Conservation (phyloP, 2,888 invertebrate species). For the Gortyna flavago region DNA sequence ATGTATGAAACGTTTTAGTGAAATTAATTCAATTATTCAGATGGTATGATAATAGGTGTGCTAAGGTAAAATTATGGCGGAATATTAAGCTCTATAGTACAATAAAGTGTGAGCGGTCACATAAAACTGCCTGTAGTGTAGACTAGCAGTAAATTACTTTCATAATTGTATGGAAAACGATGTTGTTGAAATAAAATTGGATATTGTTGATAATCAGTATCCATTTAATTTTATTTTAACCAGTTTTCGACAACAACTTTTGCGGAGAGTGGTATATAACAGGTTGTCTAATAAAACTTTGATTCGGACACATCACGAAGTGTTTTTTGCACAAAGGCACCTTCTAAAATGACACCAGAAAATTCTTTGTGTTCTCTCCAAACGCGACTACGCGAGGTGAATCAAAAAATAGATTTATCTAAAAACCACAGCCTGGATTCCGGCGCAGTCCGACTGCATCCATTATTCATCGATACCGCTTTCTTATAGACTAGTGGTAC, state of each 20-base stretch:
- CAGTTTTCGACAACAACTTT: neutral
- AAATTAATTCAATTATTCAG: conserved; percentile 63
- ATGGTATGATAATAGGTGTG: conserved; percentile 55
- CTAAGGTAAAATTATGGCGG: conserved; percentile 46
- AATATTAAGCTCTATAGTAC: conserved; percentile 44
- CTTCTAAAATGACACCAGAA: neutral
- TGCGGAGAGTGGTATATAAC: neutral
- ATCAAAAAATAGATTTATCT: conserved; percentile 64
- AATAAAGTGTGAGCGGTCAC: conserved; percentile 47
- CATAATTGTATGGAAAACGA: conserved; percentile 41
- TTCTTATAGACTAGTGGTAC: conserved; percentile 70
- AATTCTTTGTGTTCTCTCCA: neutral
- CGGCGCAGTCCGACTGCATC: conserved; percentile 63
- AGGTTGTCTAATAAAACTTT: neutral
- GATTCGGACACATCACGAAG: neutral
- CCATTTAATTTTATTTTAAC: neutral
- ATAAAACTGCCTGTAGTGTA: conserved; percentile 39
- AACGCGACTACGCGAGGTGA: neutral
- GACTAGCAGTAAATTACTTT: conserved; percentile 47
- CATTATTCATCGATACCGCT: conserved; percentile 79
- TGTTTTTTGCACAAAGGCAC: neutral
- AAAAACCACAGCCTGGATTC: conserved; percentile 72
- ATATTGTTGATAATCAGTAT: conserved; percentile 10
- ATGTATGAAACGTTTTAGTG: conserved; percentile 61
- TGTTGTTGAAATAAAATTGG: conserved; percentile 1